phyloP scores from a whole-genome alignment of 2,113 vertebrate genomes.

The Orcinus orca region DNA sequence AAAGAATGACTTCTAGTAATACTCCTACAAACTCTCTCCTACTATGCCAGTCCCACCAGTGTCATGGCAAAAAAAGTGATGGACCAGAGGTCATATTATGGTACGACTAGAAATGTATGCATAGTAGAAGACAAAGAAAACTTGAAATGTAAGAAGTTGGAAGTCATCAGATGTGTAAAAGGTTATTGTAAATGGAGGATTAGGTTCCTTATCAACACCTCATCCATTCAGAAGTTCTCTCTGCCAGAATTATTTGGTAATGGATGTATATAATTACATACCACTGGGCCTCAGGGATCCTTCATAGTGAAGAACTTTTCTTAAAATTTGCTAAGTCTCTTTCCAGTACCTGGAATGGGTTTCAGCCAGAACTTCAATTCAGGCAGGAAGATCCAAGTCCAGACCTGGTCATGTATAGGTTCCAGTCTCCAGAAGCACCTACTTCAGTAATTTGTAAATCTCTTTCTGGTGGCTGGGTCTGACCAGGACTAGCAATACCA shows the following conservation, averaged over 20 bases:
- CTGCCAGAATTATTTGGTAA: conserved; percentile 22
- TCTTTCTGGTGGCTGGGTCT: neutral
- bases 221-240: neutral
- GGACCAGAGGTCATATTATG: neutral
- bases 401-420: neutral
- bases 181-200: neutral
- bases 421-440: neutral
- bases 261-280: neutral
- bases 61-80: neutral
- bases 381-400: neutral
- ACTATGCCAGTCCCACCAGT: neutral
- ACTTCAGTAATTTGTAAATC: neutral
- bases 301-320: neutral
- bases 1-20: neutral
- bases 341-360: neutral
- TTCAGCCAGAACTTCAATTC: neutral
- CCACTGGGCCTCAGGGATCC: neutral
- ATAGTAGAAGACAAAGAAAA: neutral
- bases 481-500: rapidly evolving
- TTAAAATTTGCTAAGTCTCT: neutral
- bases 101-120: neutral
- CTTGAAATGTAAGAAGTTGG: neutral
- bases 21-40: neutral
- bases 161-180: neutral
- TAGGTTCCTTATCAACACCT: neutral